phyloP scores from a whole-genome alignment of 2,888 invertebrate genomes.

The Silvanus unidentatus region DNA sequence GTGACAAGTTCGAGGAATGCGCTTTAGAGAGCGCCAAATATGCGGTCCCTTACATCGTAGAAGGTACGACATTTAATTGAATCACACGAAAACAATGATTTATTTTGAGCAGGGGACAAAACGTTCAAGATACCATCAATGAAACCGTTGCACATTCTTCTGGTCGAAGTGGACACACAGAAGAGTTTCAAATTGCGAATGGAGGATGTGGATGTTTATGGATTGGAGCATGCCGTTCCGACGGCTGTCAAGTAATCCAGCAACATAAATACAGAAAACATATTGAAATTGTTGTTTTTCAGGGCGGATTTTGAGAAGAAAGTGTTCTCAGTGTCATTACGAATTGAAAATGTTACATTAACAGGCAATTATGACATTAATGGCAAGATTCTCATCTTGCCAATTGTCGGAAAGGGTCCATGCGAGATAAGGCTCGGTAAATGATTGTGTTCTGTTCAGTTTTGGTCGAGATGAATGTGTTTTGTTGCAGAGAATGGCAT shows the following conservation, averaged over 20 bases:
- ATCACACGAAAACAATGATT: neutral
- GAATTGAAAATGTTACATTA: slow-evolving; percentile 19
- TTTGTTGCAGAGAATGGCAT: too few species aligned
- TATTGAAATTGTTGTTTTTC: neutral
- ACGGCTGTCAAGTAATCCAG: neutral
- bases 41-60: slow-evolving; percentile 12
- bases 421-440: slow-evolving; percentile 35
- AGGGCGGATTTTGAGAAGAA: neutral
- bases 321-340: neutral
- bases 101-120: neutral
- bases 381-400: slow-evolving; percentile 36
- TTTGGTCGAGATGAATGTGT: too few species aligned
- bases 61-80: slow-evolving; percentile 8
- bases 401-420: slow-evolving; percentile 35
- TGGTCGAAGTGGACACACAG: neutral
- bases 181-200: neutral
- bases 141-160: neutral
- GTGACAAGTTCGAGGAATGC: slow-evolving; percentile 10
- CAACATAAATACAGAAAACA: too few species aligned
- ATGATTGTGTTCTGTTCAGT: too few species aligned
- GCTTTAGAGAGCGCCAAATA: slow-evolving; percentile 11
- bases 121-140: neutral
- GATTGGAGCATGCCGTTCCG: neutral
- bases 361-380: slow-evolving; percentile 32
- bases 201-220: neutral